A percentile compares a stretch with the other conserved stretches of the same genome.
phyloP scores from a whole-genome alignment of 2,797 vertebrate species.

The Euthynnus affinis region DNA sequence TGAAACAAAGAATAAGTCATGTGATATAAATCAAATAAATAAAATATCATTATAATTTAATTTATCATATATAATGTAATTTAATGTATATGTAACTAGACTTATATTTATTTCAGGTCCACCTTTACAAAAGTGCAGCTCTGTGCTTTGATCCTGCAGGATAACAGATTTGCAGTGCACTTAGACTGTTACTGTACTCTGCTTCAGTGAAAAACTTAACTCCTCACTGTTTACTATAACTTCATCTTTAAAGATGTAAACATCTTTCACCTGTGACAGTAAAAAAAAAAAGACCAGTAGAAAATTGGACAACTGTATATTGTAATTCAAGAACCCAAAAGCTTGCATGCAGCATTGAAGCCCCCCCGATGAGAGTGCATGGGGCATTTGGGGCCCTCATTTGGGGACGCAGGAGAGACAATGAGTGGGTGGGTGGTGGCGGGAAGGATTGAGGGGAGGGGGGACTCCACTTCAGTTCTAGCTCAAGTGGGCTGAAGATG shows the following conservation, averaged over 20 bases:
- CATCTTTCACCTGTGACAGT: constrained; percentile 20
- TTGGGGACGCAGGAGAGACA: constrained; percentile 71
- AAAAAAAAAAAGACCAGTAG: constrained; percentile 5
- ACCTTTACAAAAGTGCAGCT: background rate
- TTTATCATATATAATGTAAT: background rate
- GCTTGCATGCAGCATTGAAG: constrained; percentile 33
- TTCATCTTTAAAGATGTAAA: constrained; percentile 17
- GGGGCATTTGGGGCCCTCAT: constrained; percentile 59
- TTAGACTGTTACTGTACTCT: background rate
- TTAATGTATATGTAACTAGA: background rate
- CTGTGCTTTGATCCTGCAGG: background rate
- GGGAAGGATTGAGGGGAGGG: constrained; percentile 56
- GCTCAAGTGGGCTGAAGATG: constrained; percentile 82
- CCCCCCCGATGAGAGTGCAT: constrained; percentile 40
- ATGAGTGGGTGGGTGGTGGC: constrained; percentile 73
- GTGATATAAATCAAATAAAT: background rate
- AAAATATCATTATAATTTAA: no score
- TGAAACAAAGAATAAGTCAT: background rate
- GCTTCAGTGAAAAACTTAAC: background rate
- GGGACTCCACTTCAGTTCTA: constrained; percentile 73
- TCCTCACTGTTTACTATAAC: background rate
- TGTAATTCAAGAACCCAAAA: constrained; percentile 31
- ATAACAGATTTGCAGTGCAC: background rate
- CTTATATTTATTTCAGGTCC: background rate
- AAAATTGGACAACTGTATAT: constrained; percentile 39